phyloP scores from a whole-genome alignment of 2,888 invertebrate genomes.

The Trachelus tabidus region DNA sequence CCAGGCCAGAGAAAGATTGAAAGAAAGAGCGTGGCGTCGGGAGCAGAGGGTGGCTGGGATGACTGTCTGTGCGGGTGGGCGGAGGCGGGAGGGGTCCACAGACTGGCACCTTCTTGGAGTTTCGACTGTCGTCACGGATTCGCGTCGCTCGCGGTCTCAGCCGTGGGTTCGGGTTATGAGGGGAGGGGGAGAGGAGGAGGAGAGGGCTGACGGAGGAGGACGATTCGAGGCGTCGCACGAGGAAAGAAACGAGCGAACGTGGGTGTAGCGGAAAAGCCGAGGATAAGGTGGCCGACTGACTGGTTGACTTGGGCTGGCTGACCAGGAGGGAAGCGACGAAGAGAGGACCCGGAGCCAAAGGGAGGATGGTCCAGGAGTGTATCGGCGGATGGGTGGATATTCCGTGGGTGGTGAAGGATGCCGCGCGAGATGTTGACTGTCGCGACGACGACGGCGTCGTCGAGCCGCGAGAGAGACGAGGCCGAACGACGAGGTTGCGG shows the following conservation, averaged over 20 bases:
- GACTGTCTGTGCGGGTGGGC: not conserved
- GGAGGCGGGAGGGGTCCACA: not conserved
- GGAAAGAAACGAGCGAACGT: not conserved
- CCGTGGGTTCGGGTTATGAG: not conserved
- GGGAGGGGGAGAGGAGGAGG: not conserved
- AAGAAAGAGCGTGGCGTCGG: not conserved
- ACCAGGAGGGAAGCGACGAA: not conserved
- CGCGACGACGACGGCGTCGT: not conserved
- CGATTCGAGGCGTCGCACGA: not conserved
- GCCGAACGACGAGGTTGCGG: too few relatives aligned
- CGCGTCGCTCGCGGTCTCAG: not conserved
- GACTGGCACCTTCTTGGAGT: constrained; percentile 1
- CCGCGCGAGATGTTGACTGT: too few relatives aligned
- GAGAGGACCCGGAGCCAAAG: not conserved
- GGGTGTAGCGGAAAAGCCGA: not conserved
- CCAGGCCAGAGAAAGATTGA: not conserved
- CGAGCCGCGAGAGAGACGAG: not conserved
- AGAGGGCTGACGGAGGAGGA: not conserved
- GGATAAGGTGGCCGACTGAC: not conserved
- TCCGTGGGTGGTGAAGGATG: not conserved
- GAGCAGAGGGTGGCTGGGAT: not conserved
- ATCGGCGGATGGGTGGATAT: not conserved
- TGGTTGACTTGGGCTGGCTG: not conserved
- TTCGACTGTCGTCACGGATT: not conserved
- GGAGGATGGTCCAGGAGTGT: not conserved